Evolutionary conservation across 2,113 vertebrate species (phyloP).

Genomic region (Hippolais icterina): DNA sequence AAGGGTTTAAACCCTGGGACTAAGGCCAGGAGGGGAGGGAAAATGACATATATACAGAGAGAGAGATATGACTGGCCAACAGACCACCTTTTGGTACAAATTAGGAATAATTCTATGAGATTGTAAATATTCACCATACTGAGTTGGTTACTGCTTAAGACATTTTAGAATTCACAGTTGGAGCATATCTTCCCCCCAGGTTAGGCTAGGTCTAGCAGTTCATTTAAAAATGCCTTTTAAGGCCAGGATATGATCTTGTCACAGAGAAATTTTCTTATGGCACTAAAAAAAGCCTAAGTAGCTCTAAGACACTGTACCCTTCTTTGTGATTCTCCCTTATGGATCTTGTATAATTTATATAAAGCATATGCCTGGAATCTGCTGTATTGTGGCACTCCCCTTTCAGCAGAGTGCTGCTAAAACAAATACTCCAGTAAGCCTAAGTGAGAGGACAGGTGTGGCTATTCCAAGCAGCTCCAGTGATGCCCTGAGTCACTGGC

Average conservation of each 20-base stretch:
- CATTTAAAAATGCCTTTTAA: background rate
- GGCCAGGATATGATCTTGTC: background rate
- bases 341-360: background rate
- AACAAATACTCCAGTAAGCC: background rate
- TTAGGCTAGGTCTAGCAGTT: background rate
- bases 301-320: background rate
- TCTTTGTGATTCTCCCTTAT: background rate
- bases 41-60: background rate
- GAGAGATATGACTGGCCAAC: background rate
- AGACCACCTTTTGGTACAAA: background rate
- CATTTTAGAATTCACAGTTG: background rate
- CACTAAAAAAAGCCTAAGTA: background rate
- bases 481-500: background rate
- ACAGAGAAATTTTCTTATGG: background rate
- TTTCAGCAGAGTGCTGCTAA: background rate
- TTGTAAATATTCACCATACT: background rate
- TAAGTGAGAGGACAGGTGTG: background rate
- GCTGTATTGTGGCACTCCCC: background rate
- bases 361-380: background rate
- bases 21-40: background rate
- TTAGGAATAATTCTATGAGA: background rate
- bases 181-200: background rate
- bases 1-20: background rate
- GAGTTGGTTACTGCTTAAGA: background rate
- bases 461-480: background rate